Conservation (phyloP, 2,797 vertebrate species). For the Cheirogaleus major region DNA sequence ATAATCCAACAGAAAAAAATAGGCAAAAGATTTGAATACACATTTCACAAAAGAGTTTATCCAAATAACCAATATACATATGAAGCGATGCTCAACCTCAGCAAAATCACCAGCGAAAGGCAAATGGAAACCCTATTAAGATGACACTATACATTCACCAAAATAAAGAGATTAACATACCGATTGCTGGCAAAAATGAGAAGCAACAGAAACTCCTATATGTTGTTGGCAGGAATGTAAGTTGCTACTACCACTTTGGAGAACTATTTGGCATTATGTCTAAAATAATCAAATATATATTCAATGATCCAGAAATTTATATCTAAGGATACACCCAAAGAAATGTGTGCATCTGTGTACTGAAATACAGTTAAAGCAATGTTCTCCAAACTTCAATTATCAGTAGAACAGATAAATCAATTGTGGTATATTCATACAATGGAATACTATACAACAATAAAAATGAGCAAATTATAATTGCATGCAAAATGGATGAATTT, state of each 20-base stretch:
- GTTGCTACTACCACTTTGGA: neutral
- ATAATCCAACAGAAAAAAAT: neutral
- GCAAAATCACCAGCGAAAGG: neutral
- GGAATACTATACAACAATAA: neutral
- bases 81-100: neutral
- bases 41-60: neutral
- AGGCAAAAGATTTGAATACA: neutral
- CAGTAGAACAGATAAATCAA: neutral
- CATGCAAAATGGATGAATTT: neutral
- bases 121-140: neutral
- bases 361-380: neutral
- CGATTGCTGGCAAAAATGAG: neutral
- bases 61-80: neutral
- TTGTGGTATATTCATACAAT: neutral
- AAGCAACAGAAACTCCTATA: neutral
- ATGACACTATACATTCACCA: neutral
- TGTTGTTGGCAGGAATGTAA: neutral
- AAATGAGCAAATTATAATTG: neutral
- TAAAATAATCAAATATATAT: neutral
- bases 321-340: neutral
- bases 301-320: neutral
- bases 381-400: neutral
- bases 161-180: neutral
- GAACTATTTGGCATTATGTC: neutral
- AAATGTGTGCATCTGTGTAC: neutral